Conservation (phyloP, 2,888 invertebrate species). For the Apotomis betuletana region DNA sequence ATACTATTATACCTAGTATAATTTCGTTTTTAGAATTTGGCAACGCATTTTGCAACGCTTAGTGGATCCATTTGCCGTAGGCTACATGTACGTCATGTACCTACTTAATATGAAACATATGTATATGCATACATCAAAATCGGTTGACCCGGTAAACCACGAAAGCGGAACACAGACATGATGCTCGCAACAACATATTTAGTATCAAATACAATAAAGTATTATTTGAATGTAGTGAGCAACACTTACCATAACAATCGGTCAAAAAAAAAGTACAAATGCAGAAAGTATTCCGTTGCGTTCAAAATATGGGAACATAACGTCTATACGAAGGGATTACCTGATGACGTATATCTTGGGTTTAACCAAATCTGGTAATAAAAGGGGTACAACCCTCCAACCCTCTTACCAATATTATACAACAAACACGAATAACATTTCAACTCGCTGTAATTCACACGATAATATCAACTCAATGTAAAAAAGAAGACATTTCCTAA, state of each 20-base stretch:
- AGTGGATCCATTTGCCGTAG: too few relatives aligned
- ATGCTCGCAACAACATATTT: not conserved
- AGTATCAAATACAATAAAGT: not conserved
- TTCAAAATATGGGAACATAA: not conserved
- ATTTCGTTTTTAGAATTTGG: too few relatives aligned
- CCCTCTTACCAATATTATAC: conserved; percentile 4
- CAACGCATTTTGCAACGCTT: too few relatives aligned
- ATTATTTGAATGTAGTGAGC: too few relatives aligned
- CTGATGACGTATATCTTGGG: not conserved
- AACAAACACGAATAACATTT: not conserved
- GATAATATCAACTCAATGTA: not conserved
- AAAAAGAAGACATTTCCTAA: not conserved
- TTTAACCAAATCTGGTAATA: not conserved
- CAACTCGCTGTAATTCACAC: not conserved
- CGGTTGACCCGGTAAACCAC: conserved; percentile 8
- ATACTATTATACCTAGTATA: too few relatives aligned
- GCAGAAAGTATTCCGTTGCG: not conserved
- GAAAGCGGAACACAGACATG: conserved; percentile 18
- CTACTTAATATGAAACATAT: too few relatives aligned
- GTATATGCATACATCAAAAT: conserved; percentile 8
- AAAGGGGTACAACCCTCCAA: conserved; percentile 6
- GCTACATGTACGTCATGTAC: too few relatives aligned
- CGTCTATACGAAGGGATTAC: not conserved
- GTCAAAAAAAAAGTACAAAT: not conserved
- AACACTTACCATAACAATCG: not conserved